A percentile compares a stretch with the other conserved stretches of the same genome.
phyloP scores from a whole-genome alignment of 2,113 vertebrate species.

The Pandion haliaetus region DNA sequence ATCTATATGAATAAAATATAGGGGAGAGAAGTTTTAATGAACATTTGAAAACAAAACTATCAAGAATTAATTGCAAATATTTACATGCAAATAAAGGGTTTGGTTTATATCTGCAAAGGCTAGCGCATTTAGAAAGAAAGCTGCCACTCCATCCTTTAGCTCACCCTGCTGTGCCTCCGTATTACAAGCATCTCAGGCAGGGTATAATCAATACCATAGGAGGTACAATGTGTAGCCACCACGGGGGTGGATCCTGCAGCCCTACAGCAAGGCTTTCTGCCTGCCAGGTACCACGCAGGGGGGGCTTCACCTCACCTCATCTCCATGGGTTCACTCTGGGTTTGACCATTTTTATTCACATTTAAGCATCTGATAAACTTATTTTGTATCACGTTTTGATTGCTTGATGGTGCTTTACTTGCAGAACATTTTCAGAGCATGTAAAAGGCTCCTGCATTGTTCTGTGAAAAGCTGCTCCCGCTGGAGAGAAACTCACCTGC shows the following conservation, averaged over 20 bases:
- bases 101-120: background rate
- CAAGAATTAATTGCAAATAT: constrained; percentile 48
- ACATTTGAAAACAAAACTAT: constrained; percentile 50
- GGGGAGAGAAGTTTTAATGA: constrained; percentile 47
- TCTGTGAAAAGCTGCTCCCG: background rate
- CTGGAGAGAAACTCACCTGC: background rate
- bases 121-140: background rate
- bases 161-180: background rate
- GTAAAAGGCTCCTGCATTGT: background rate
- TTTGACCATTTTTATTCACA: background rate
- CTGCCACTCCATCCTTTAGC: background rate
- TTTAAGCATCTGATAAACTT: background rate
- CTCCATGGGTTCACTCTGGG: rapidly evolving
- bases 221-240: background rate
- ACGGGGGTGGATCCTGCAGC: rapidly evolving
- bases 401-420: background rate
- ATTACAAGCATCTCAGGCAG: background rate
- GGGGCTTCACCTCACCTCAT: background rate
- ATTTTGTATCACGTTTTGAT: background rate
- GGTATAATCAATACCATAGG: background rate
- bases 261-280: background rate
- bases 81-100: constrained; percentile 38
- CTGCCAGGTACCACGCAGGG: rapidly evolving
- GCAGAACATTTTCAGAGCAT: background rate
- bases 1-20: constrained; percentile 75